phyloP scores from a whole-genome alignment of 2,888 invertebrate species.

The Gandaritis pyraliata region DNA sequence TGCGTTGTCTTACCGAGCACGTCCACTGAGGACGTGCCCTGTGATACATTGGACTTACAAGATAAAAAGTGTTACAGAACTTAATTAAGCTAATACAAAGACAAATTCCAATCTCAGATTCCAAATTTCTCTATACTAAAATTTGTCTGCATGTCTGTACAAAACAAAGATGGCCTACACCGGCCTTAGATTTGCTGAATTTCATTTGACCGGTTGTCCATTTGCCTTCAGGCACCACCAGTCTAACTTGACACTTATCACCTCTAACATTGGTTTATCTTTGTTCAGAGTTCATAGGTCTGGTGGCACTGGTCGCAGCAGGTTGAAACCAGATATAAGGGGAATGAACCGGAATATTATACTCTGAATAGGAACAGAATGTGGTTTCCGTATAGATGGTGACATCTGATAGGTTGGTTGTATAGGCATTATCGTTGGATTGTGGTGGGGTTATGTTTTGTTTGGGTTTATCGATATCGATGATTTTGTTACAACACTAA shows the following conservation, averaged over 20 bases:
- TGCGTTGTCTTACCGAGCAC: no score
- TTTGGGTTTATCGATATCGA: slow-evolving; percentile 27
- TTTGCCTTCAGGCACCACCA: slow-evolving; percentile 59
- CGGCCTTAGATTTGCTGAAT: slow-evolving; percentile 63
- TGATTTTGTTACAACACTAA: not conserved
- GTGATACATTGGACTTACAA: no score
- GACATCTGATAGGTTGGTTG: slow-evolving; percentile 56
- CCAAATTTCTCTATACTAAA: slow-evolving; percentile 4
- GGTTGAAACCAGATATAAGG: slow-evolving; percentile 65
- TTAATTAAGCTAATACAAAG: slow-evolving; percentile 45
- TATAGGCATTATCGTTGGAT: slow-evolving; percentile 3
- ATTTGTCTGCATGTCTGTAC: slow-evolving; percentile 46
- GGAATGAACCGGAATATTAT: slow-evolving; percentile 71
- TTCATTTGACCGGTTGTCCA: slow-evolving; percentile 66
- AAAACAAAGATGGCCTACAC: slow-evolving; percentile 64
- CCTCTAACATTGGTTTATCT: slow-evolving; percentile 38
- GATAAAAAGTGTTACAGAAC: no score
- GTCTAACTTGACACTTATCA: slow-evolving; percentile 43
- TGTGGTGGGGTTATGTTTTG: not conserved
- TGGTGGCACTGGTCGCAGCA: slow-evolving; percentile 52
- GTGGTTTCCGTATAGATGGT: slow-evolving; percentile 73
- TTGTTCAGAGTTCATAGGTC: slow-evolving; percentile 45
- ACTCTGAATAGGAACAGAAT: slow-evolving; percentile 70
- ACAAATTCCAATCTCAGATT: slow-evolving; percentile 51
- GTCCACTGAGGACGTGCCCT: no score